Conservation (phyloP, 2,113 vertebrate genomes). For the Burhinus bistriatus region DNA sequence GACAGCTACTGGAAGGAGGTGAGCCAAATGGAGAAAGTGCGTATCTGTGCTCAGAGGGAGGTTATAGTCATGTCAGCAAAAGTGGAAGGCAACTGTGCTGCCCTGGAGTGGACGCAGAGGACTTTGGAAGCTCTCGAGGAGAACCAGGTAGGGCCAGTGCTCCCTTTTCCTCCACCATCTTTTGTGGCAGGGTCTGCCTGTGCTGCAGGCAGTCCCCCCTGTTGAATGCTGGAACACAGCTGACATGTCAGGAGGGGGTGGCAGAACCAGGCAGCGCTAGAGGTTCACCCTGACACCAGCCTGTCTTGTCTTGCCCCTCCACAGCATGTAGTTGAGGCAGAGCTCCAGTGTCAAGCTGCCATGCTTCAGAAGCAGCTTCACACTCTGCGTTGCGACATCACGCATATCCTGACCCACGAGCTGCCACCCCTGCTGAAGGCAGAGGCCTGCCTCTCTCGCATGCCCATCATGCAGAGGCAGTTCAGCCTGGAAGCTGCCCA, state of each 20-base stretch:
- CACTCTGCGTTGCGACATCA: rapidly evolving
- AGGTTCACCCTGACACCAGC: not conserved
- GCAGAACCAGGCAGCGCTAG: not conserved
- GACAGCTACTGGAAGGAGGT: not conserved
- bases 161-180: not conserved
- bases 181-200: not conserved
- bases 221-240: not conserved
- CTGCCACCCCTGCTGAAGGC: not conserved
- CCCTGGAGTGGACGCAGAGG: not conserved
- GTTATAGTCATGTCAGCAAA: not conserved
- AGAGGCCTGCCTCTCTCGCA: not conserved
- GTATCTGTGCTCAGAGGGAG: not conserved
- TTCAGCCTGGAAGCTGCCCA: not conserved
- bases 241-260: not conserved
- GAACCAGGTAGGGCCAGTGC: slow-evolving; percentile 21
- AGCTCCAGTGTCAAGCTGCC: not conserved
- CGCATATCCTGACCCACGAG: rapidly evolving
- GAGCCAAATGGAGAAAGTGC: not conserved
- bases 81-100: not conserved
- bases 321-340: rapidly evolving
- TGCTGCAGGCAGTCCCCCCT: not conserved
- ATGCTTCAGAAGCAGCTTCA: not conserved
- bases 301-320: not conserved
- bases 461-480: not conserved
- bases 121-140: not conserved